Percentiles rank a stretch among this genome's conserved stretches.
phyloP scores from a whole-genome alignment of 2,888 invertebrate species.

The Leucophenga montana region DNA sequence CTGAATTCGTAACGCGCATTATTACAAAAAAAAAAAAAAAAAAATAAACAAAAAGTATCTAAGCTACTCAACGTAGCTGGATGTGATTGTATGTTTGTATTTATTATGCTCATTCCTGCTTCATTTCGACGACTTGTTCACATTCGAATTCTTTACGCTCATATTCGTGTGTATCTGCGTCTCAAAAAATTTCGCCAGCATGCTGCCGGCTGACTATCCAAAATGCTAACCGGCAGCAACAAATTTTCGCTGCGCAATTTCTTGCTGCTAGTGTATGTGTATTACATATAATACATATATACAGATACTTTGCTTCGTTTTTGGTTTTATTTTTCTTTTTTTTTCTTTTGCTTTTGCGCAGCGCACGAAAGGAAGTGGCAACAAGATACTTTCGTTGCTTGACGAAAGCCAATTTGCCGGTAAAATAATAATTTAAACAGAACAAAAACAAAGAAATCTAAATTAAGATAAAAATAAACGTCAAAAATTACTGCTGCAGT shows the following conservation, averaged over 20 bases:
- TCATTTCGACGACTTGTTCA: too few relatives aligned
- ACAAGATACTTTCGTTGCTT: not conserved
- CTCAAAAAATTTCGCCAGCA: not conserved
- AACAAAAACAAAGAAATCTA: too few relatives aligned
- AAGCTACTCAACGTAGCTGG: not conserved
- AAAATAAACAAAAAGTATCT: not conserved
- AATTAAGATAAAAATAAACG: not conserved
- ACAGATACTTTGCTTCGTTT: not conserved
- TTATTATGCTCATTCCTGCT: too few relatives aligned
- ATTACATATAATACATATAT: not conserved
- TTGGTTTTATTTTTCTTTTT: too few relatives aligned
- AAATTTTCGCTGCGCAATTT: slow-evolving; percentile 22
- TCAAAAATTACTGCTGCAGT: too few relatives aligned
- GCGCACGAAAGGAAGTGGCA: not conserved
- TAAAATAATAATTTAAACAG: too few relatives aligned
- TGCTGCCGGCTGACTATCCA: not conserved
- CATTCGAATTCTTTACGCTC: too few relatives aligned
- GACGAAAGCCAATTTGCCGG: too few relatives aligned
- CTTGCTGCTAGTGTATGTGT: not conserved
- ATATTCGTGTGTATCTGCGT: slow-evolving; percentile 5
- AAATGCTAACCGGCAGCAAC: not conserved
- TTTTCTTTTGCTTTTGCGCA: not conserved
- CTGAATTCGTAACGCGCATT: slow-evolving; percentile 3
- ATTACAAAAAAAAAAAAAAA: not conserved
- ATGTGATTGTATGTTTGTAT: not conserved